A percentile compares a stretch with the other conserved stretches of the same genome.
Conservation (phyloP, 2,888 invertebrate species). For the Sipha maydis region DNA sequence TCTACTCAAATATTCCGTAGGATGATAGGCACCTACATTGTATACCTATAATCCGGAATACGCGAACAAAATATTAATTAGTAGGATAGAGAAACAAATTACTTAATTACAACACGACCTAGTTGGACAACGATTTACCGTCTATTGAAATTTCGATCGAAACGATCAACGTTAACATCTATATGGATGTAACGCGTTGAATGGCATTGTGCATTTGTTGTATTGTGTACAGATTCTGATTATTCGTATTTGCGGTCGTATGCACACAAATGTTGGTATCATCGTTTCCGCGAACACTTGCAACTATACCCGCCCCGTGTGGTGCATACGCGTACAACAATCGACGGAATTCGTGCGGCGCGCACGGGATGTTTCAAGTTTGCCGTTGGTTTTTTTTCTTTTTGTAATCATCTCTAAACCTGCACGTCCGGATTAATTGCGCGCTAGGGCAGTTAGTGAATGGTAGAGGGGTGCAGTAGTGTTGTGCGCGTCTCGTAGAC, state of each 20-base stretch:
- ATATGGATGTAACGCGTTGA: neutral
- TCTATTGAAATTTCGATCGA: neutral
- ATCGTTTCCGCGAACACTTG: neutral
- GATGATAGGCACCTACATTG: no score
- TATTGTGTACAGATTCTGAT: neutral
- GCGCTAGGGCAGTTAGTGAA: neutral
- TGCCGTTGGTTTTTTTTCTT: neutral
- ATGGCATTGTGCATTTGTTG: neutral
- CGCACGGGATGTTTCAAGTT: neutral
- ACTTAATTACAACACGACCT: neutral
- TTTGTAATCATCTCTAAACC: neutral
- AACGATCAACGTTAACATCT: neutral
- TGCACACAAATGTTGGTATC: neutral
- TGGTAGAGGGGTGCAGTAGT: neutral
- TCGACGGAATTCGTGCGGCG: neutral
- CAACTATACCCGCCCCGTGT: neutral
- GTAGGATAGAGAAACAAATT: neutral
- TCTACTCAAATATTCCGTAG: no score
- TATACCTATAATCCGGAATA: no score
- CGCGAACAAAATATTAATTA: neutral
- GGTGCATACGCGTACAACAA: neutral
- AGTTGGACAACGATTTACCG: neutral
- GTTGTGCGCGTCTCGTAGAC: neutral
- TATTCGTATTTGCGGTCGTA: neutral
- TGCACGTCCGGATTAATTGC: constrained; percentile 15